Percentiles rank a stretch among this genome's conserved stretches.
These are phyloP conservation scores for Larimichthys crocea DNA, from an alignment of 2,113 vertebrate genomes.

Conservation along the genomic window DNA sequence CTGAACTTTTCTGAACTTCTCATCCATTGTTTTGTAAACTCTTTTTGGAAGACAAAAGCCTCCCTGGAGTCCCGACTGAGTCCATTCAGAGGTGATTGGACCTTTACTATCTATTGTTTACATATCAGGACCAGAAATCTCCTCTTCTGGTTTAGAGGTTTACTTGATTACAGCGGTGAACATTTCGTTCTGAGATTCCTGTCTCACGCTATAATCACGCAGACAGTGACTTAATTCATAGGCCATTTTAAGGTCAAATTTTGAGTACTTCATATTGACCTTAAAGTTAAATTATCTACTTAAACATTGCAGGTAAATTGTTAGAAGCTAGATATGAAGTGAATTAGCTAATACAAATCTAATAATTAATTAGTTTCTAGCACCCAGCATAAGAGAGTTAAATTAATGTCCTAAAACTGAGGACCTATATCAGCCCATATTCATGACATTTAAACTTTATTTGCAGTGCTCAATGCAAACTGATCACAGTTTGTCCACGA, in stretches of 20 bases:
- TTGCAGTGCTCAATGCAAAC: neutral
- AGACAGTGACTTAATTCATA: neutral
- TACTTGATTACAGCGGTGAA: slow-evolving; percentile 41
- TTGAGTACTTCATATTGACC: neutral
- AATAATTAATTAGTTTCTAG: neutral
- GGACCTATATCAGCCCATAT: neutral
- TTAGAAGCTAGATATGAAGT: too few relatives aligned
- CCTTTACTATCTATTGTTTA: slow-evolving; percentile 53
- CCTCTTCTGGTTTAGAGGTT: neutral
- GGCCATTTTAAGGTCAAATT: too few relatives aligned
- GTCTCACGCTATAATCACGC: neutral
- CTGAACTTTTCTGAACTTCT: slow-evolving; percentile 11
- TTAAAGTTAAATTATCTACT: neutral
- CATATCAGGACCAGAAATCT: slow-evolving; percentile 41
- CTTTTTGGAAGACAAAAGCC: slow-evolving; percentile 41
- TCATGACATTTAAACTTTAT: neutral
- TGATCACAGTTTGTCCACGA: neutral
- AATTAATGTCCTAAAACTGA: neutral
- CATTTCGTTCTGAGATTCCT: neutral
- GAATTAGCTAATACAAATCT: neutral
- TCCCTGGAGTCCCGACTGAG: slow-evolving; percentile 45
- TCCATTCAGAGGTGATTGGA: slow-evolving; percentile 43
- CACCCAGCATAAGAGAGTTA: neutral
- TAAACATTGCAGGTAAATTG: neutral
- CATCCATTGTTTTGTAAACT: slow-evolving; percentile 42